These are phyloP conservation scores for Vanessa cardui DNA, from an alignment of 2,888 invertebrate species.

Conservation along the genomic window DNA sequence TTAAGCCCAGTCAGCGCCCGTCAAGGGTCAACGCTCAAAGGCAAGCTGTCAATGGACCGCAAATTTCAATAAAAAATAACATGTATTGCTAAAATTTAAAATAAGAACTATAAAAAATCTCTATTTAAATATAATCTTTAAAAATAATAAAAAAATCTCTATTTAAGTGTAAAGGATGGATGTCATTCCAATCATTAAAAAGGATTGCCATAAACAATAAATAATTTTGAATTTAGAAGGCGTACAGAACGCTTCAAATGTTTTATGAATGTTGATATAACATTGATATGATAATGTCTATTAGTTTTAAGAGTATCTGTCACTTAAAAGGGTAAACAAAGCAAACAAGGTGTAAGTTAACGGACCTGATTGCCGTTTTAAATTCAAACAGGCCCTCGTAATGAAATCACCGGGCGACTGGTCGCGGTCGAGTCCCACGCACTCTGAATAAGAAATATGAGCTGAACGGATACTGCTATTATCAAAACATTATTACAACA, in stretches of 20 bases:
- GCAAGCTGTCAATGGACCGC: constrained; percentile 58
- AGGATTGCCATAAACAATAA: neutral
- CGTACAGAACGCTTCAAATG: neutral
- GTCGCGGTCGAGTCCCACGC: constrained; percentile 69
- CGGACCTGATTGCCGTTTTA: constrained; percentile 58
- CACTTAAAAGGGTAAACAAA: constrained; percentile 40
- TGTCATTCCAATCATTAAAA: neutral
- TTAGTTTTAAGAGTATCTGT: constrained; percentile 12
- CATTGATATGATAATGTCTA: neutral
- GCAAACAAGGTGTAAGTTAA: constrained; percentile 65
- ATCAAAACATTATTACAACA: constrained; percentile 84
- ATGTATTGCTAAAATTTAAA: too few relatives aligned
- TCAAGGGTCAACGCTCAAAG: constrained; percentile 66
- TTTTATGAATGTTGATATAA: neutral
- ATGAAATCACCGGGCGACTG: constrained; percentile 48
- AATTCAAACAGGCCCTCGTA: constrained; percentile 62
- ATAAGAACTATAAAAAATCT: too few relatives aligned
- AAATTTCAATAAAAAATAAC: neutral
- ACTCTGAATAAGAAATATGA: constrained; percentile 81
- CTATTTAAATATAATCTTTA: too few relatives aligned
- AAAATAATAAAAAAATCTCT: too few relatives aligned
- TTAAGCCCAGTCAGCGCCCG: constrained; percentile 62
- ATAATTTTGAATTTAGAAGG: too few relatives aligned
- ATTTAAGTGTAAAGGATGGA: too few relatives aligned
- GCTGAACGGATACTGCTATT: constrained; percentile 81